Evolutionary conservation across 2,888 invertebrate species (phyloP), one percentile per base, ranked within the genome.

Genomic region (Hirtodrosophila cameraria): DNA sequence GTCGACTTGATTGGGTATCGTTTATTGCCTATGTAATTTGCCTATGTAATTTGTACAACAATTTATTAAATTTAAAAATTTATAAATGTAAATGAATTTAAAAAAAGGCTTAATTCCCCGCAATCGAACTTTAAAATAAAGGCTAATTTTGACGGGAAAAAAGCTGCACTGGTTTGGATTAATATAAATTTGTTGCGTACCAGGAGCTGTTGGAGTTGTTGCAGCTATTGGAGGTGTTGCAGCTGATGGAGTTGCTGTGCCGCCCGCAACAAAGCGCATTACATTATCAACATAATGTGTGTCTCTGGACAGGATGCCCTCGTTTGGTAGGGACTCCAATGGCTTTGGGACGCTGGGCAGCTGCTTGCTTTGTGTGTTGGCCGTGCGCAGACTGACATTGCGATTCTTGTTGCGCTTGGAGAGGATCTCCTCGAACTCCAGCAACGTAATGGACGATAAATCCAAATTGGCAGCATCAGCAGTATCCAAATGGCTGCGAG

Each of bases 401-500:
- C 89, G 86, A 55, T 88, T 82, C 53, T 89, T 85, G 65, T 84
- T 86, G 9, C 89, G 86, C 25, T 89, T 88, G 4, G 90, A 87
- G 1, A 91, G 76, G 12, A 91, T 88, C n/a, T 89, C 87, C 66
- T 91, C 90, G n/a, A 91, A 75, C 50, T 91, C 91, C 31, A 86
- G 80, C 2, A 91, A 64, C 7, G 91, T 91, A 28, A 91, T 89
- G 0, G 90, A 89, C 0, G 91, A 90, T 9, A 91, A 87, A 53
- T 91, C 91, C 57, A 91, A 63, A 49, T 90, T 89, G 15, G 89
- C 80, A 0, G 90, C 87, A 80, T 91, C 90, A 0, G 88, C 78
- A 0, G 88, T 78, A 73, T 90, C 90, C 8, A 75, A 35, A 3
- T 55, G 61, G 2, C 28, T 12, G 11, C 43, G 62, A 12, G 13